Percentiles rank a stretch among this genome's conserved stretches.
These are phyloP conservation scores for Adela reaumurella DNA, from an alignment of 2,888 invertebrate genomes.

Conservation along the genomic window DNA sequence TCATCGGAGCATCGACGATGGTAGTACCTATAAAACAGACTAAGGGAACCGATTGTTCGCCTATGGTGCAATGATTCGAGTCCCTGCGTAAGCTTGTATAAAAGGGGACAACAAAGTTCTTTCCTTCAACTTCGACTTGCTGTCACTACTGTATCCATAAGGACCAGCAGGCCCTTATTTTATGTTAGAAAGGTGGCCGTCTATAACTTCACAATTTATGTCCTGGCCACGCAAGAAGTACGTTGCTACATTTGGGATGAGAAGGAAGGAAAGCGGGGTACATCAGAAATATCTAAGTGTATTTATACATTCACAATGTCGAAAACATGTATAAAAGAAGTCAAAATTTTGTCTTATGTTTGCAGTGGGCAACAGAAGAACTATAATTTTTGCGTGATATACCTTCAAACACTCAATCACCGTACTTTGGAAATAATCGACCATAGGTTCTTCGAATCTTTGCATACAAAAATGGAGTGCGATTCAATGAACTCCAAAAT, in stretches of 20 bases:
- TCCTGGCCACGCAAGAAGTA: conserved; percentile 14
- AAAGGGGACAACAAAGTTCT: conserved; percentile 12
- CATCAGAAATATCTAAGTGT: conserved; percentile 13
- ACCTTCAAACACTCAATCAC: too few relatives aligned
- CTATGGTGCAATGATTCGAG: too few relatives aligned
- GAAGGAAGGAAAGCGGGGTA: conserved; percentile 12
- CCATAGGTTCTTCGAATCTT: too few relatives aligned
- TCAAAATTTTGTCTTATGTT: too few relatives aligned
- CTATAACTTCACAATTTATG: conserved; percentile 21
- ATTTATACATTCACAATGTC: conserved; percentile 12
- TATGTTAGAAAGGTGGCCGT: conserved; percentile 19
- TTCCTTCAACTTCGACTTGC: conserved; percentile 18
- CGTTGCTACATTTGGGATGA: conserved; percentile 14
- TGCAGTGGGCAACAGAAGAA: too few relatives aligned
- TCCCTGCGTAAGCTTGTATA: too few relatives aligned
- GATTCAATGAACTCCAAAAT: conserved; percentile 17
- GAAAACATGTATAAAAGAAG: conserved; percentile 6
- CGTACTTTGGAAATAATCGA: too few relatives aligned
- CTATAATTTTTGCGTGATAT: too few relatives aligned
- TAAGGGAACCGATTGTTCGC: too few relatives aligned
- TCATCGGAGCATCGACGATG: too few relatives aligned
- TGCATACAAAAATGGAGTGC: conserved; percentile 15
- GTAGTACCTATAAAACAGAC: too few relatives aligned
- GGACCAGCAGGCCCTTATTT: conserved; percentile 17
- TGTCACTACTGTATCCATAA: conserved; percentile 18